phyloP scores from a whole-genome alignment of 2,888 invertebrate genomes.

The Mycalesis mineus region DNA sequence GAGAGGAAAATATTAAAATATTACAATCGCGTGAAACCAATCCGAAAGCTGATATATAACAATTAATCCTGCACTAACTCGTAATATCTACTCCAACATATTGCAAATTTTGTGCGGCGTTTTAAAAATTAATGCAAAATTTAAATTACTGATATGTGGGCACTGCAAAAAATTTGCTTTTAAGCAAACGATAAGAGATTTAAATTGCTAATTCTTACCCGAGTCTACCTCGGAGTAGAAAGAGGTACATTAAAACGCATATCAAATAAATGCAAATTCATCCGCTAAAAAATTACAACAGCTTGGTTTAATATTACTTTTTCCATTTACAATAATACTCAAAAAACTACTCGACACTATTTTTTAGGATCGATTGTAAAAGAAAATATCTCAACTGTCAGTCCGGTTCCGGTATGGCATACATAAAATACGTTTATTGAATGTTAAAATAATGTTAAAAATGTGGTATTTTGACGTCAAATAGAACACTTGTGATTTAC shows the following conservation, averaged over 20 bases:
- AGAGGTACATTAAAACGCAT: conserved; percentile 35
- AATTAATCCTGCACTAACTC: not conserved
- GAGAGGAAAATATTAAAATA: too few relatives aligned
- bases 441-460: too few relatives aligned
- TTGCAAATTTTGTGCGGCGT: not conserved
- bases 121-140: not conserved
- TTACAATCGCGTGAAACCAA: too few relatives aligned
- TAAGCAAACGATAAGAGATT: conserved; percentile 50
- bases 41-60: too few relatives aligned
- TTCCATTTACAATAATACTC: too few relatives aligned
- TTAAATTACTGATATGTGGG: conserved; percentile 31
- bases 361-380: too few relatives aligned
- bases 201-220: conserved; percentile 49
- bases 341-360: too few relatives aligned
- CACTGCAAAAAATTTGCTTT: conserved; percentile 37
- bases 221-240: conserved; percentile 35
- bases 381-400: too few relatives aligned
- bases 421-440: too few relatives aligned
- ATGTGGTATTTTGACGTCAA: too few relatives aligned
- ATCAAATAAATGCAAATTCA: conserved; percentile 34
- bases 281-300: conserved; percentile 18
- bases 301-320: not conserved
- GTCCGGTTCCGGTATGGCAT: too few relatives aligned
- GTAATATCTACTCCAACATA: not conserved
- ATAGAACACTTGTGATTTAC: too few relatives aligned